Evolutionary conservation across 2,113 vertebrate species (phyloP), one percentile per base, ranked within the genome.

Genomic region (Ornithorhynchus anatinus): DNA sequence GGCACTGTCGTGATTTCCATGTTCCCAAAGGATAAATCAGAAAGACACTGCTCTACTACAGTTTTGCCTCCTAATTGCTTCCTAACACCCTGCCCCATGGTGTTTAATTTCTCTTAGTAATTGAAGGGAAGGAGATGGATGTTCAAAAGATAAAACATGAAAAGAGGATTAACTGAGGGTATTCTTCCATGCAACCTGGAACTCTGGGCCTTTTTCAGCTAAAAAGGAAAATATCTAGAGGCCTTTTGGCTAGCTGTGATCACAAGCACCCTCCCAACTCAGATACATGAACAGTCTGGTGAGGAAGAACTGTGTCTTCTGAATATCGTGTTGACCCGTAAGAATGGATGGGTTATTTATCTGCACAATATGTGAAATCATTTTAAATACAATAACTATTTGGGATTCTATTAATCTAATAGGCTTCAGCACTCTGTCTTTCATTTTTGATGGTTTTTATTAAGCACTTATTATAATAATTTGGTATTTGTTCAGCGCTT

Each of bases 11-110:
- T 53, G 31, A 58, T 53, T 66, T 39, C 43, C 20, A 65, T 36
- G 36, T 78, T 69, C 47, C 27, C 32, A 36, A 81, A 5, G 10
- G 15, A 77, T 51, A 71, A 84, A 74, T 22, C n/a, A 72, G 53
- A 54, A 72, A 74, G 77, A 62, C 12, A 53, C n/a, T 33, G 37
- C 33, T 53, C 53, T 10, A 42, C 78, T 57, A 66, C 68, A 50
- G 19, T n/a, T 72, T 75, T n/a, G 42, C 3, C 57, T 23, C 36
- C 52, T 59, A 77, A 69, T 66, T 76, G 45, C 15, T 32, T 10
- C 12, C 37, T 62, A 8, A 48, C 25, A 9, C n/a, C n/a, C 11
- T 52, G 3, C 5, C 15, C 11, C 31, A 1, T 68, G 69, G 39
- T 39, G 13, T 63, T 75, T 75, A 63, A 43, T 62, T 69, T 75